These are phyloP conservation scores for Propithecus perrieri DNA, from an alignment of 2,797 vertebrate genomes.

Conservation along the genomic window DNA sequence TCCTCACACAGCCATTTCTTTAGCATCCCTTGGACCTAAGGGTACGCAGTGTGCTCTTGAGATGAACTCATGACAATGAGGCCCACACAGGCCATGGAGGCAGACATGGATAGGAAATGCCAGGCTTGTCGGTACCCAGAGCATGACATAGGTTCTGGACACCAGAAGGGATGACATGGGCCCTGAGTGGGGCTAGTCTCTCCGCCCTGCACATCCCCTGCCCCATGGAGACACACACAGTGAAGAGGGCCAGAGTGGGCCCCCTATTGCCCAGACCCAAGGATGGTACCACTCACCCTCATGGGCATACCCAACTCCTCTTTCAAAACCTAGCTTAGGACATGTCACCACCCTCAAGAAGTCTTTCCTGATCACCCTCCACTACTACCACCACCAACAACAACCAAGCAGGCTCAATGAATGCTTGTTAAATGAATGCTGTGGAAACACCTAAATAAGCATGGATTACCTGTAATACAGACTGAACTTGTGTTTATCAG, in stretches of 20 bases:
- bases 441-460: not conserved
- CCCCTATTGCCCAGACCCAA: not conserved
- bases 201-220: not conserved
- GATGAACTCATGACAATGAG: not conserved
- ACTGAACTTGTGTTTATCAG: not conserved
- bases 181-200: not conserved
- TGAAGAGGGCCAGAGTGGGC: not conserved
- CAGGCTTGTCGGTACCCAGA: not conserved
- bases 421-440: not conserved
- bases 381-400: too few relatives aligned
- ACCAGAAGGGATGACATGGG: not conserved
- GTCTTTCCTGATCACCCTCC: not conserved
- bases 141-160: not conserved
- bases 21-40: not conserved
- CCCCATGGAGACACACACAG: not conserved
- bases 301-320: not conserved
- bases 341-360: not conserved
- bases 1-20: not conserved
- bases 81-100: not conserved
- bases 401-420: not conserved
- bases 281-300: not conserved
- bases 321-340: conserved; percentile 38
- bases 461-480: not conserved
- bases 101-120: not conserved
- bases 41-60: not conserved